A percentile compares a stretch with the other conserved stretches of the same genome.
phyloP scores from a whole-genome alignment of 2,113 vertebrate species.

The Hyla sarda region DNA sequence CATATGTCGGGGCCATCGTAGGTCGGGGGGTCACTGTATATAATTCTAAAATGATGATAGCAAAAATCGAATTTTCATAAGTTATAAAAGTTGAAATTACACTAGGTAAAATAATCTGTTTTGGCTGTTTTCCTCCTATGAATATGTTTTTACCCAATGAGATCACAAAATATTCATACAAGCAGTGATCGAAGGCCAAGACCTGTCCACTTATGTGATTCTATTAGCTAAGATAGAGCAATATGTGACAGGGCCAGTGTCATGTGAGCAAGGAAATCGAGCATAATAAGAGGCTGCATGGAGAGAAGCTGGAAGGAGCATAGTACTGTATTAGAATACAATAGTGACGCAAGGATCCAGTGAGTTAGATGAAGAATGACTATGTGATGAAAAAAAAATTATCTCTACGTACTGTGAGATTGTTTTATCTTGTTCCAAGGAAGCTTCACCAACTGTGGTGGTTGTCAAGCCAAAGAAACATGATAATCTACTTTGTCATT shows the following conservation, averaged over 20 bases:
- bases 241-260: not conserved
- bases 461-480: not conserved
- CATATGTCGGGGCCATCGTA: too few relatives aligned
- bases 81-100: not conserved
- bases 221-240: not conserved
- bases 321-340: not conserved
- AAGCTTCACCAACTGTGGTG: not conserved
- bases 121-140: not conserved
- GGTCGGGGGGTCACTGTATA: not conserved
- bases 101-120: not conserved
- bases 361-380: not conserved
- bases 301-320: not conserved
- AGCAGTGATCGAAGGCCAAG: not conserved
- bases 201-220: not conserved
- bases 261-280: not conserved
- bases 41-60: not conserved
- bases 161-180: not conserved
- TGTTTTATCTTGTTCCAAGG: conserved; percentile 12
- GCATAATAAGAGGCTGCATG: not conserved
- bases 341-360: not conserved
- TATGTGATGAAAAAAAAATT: not conserved
- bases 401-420: not conserved
- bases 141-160: not conserved
- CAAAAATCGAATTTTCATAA: not conserved
- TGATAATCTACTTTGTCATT: not conserved